Conservation (phyloP, 2,797 vertebrate genomes). For the Pseudotriccus pelzelni region DNA sequence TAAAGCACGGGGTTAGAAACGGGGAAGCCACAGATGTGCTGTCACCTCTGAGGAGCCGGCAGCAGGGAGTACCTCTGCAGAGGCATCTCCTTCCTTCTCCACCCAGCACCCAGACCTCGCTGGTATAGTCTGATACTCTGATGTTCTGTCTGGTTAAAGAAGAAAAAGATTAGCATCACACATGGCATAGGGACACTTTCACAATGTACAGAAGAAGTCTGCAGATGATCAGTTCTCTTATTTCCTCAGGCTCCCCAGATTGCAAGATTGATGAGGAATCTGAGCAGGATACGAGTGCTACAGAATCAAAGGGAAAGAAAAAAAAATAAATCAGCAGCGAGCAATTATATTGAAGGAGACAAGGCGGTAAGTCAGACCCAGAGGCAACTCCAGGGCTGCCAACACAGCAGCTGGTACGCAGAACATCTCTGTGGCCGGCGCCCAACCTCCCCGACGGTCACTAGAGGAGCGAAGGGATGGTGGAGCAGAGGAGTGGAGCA, state of each 20-base stretch:
- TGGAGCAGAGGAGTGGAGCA: not conserved
- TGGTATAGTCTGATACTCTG: not conserved
- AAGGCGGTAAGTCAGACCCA: constrained; percentile 6
- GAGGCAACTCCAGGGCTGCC: constrained; percentile 33
- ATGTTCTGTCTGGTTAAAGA: not conserved
- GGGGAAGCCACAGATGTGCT: not conserved
- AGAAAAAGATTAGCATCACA: not conserved
- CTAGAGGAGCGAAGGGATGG: not conserved
- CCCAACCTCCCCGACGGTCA: not conserved
- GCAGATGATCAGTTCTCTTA: not conserved
- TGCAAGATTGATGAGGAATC: not conserved
- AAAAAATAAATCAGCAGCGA: not conserved
- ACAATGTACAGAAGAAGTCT: not conserved
- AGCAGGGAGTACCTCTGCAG: not conserved
- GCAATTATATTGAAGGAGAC: constrained; percentile 11
- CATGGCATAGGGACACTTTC: not conserved
- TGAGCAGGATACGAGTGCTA: not conserved
- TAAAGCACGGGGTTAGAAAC: not conserved
- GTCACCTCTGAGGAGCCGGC: not conserved
- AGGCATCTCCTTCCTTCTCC: not conserved
- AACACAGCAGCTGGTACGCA: constrained; percentile 51
- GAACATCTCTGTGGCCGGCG: not conserved
- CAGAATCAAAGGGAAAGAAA: not conserved
- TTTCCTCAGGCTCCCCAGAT: constrained; percentile 9
- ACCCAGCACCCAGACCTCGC: not conserved